Evolutionary conservation across 2,113 vertebrate genomes (phyloP).

Genomic region (Cinclus cinclus): DNA sequence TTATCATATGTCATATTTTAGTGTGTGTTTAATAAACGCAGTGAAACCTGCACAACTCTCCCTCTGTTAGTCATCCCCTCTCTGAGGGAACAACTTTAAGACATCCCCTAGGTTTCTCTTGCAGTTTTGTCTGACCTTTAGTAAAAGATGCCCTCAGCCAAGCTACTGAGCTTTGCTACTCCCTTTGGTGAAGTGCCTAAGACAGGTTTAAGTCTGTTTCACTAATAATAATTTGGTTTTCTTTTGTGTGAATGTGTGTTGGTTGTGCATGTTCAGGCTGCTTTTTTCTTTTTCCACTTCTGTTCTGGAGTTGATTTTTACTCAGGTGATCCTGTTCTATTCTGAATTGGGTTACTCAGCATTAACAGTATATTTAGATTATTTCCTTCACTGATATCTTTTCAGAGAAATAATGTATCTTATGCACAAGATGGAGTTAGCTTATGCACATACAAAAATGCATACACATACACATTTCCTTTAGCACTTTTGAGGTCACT

Average conservation of each 20-base stretch:
- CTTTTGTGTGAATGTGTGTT: background rate
- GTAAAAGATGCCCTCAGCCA: background rate
- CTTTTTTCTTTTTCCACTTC: background rate
- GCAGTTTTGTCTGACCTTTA: conserved; percentile 29
- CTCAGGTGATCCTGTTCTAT: background rate
- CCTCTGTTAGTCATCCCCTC: background rate
- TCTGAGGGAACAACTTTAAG: background rate
- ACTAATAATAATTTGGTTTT: conserved; percentile 9
- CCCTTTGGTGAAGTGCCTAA: background rate
- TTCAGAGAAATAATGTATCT: background rate
- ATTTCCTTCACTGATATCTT: background rate
- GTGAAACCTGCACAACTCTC: background rate
- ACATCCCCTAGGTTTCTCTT: background rate
- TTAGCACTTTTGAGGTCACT: background rate
- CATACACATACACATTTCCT: background rate
- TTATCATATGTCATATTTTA: conserved; percentile 45
- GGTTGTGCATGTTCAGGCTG: background rate
- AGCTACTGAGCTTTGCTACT: background rate
- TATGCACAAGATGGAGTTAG: background rate
- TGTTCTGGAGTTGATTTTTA: background rate
- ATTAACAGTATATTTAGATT: background rate
- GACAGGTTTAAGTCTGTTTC: conserved; percentile 6
- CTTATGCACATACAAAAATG: background rate
- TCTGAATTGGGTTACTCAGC: background rate
- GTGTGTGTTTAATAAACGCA: conserved; percentile 56